A percentile compares a stretch with the other conserved stretches of the same genome.
These are phyloP conservation scores for Trinectes maculatus DNA, from an alignment of 2,113 vertebrate genomes.

Conservation along the genomic window DNA sequence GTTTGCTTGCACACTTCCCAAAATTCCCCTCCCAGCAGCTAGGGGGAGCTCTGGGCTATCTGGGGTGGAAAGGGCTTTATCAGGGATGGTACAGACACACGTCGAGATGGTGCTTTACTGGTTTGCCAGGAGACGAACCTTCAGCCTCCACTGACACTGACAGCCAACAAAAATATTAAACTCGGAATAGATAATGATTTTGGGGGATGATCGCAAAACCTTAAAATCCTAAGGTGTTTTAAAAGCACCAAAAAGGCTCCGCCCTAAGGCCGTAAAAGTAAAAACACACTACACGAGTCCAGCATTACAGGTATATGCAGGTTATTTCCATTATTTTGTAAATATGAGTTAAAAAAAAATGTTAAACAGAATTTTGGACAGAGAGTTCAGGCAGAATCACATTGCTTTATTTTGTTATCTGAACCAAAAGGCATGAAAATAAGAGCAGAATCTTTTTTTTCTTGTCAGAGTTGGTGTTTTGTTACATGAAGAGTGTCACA, in stretches of 20 bases:
- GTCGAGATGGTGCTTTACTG: conserved; percentile 78
- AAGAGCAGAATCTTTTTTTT: conserved; percentile 12
- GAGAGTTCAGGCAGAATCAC: conserved; percentile 19
- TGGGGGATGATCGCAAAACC: neutral
- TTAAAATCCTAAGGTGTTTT: neutral
- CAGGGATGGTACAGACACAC: conserved; percentile 80
- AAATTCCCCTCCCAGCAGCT: conserved; percentile 84
- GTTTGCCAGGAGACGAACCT: conserved; percentile 78
- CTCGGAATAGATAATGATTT: neutral
- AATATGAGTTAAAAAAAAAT: neutral
- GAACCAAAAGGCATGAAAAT: conserved; percentile 41
- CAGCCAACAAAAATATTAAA: neutral
- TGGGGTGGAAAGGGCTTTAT: conserved; percentile 86
- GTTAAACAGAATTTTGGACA: neutral
- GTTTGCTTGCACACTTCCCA: conserved; percentile 82
- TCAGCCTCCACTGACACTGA: conserved; percentile 19
- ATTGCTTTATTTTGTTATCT: conserved; percentile 74
- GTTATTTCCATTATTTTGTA: neutral
- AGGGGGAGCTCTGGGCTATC: conserved; percentile 83
- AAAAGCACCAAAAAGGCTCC: neutral
- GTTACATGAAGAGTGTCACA: conserved; percentile 50
- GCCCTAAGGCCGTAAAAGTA: neutral
- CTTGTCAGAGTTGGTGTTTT: conserved; percentile 20
- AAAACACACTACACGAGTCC: neutral
- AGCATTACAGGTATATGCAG: neutral